Base-by-base conservation (phyloP, 2,113 vertebrate genomes). In the Trogon melanurus region DNA sequence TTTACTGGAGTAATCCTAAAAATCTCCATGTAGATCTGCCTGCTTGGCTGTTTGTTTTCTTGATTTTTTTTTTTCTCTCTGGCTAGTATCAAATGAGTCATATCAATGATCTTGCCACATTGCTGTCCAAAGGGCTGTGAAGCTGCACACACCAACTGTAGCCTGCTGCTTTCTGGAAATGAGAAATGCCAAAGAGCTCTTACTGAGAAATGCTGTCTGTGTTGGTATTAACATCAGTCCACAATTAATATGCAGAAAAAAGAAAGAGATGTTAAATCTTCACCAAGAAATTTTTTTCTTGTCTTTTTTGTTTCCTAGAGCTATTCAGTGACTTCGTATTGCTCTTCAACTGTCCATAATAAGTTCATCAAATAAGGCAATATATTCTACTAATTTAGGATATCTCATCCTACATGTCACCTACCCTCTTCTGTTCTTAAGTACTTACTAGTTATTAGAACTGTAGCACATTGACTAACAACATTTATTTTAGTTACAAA, bases 241-340 rank as follows among this genome's bases (percentile, higher is more conserved):
- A 26, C 19, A 64, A 6, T 20, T 48, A 32, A 21, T 29, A 21
- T 10, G 2, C 5, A 80, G 16, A 13, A 65, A 71, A 36, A 79
- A 29, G 5, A 60, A 71, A 58, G 18, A 22, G 1, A 11, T 4
- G 9, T 45, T 26, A 53, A 88, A 76, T 61, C 9, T 4, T 17
- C 20, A 25, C 18, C 14, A 30, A 29, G 3, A 5, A 1, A 34
- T 0, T 18, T 38, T 58, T 18, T 13, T 25, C 26, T 6, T 4
- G 29, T 16, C 3, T 14, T 38, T 18, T 74, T 41, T 26, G 7
- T 29, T 84, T 5, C 13, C 11, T 20, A 8, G 5, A 26, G 7
- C 57, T 9, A 36, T 9, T 36, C 19, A 36, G 7, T 45, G 12
- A 36, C 6, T 61, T 58, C 5, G 66, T 22, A 38, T 20, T 78